phyloP scores from a whole-genome alignment of 64 coral and sea anemone species.

The Pachyseris speciosa region DNA sequence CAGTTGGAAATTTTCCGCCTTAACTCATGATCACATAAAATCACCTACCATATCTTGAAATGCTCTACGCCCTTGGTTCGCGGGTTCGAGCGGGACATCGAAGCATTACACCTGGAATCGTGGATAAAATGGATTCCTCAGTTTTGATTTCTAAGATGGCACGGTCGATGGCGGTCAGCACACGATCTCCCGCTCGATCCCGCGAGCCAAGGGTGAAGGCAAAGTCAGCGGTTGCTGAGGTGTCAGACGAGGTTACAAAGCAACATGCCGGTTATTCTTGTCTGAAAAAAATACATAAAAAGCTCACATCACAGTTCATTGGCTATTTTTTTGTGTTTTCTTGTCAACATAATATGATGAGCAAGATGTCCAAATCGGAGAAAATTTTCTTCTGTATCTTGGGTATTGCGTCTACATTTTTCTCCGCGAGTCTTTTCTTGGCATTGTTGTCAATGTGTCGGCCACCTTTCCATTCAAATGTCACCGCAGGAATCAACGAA shows the following conservation, averaged over 20 bases:
- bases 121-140: too few species aligned
- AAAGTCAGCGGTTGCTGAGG: too few species aligned
- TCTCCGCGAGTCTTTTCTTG: constrained; percentile 67
- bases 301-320: background rate
- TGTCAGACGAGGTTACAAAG: constrained; percentile 27
- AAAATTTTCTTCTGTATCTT: constrained; percentile 66
- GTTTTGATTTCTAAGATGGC: too few species aligned
- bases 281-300: background rate
- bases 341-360: background rate
- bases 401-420: constrained; percentile 72
- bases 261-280: background rate
- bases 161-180: too few species aligned
- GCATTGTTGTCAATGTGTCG: constrained; percentile 64
- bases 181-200: too few species aligned
- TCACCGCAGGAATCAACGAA: background rate
- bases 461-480: constrained; percentile 30
- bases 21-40: too few species aligned
- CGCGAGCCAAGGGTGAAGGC: too few species aligned
- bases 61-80: too few species aligned
- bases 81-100: too few species aligned
- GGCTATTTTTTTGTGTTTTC: background rate
- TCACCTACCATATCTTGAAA: too few species aligned
- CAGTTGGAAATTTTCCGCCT: too few species aligned
- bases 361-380: constrained; percentile 12
- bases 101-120: too few species aligned